Percentiles rank a stretch among this genome's conserved stretches.
Evolutionary conservation across 2,113 vertebrate genomes (phyloP).

Genomic region (Odobenus rosmarus): DNA sequence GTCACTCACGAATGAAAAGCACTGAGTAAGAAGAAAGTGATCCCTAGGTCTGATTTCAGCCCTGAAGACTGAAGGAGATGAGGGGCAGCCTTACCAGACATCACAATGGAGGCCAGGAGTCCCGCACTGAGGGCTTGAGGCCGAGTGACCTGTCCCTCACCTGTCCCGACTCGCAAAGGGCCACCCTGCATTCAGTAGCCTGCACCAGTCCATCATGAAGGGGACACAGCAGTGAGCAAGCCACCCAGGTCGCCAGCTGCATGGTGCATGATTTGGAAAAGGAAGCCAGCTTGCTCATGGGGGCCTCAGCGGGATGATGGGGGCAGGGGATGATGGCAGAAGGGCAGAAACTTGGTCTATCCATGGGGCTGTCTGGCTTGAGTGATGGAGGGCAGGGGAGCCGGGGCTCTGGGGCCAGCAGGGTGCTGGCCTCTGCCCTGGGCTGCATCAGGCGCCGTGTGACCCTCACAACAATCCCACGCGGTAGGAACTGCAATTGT

Average conservation of each 20-base stretch:
- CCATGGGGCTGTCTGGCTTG: fast-evolving
- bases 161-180: background rate
- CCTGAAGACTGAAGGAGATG: fast-evolving
- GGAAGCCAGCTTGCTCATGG: background rate
- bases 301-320: fast-evolving
- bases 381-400: too few species aligned
- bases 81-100: fast-evolving
- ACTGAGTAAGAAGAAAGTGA: background rate
- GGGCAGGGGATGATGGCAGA: fast-evolving
- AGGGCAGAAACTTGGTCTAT: background rate
- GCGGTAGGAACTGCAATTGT: fast-evolving
- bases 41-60: background rate
- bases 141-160: background rate
- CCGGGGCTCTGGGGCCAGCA: background rate
- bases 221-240: background rate
- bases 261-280: fast-evolving
- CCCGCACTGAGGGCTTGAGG: too few species aligned
- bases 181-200: fast-evolving
- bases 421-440: background rate
- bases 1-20: background rate
- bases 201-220: fast-evolving
- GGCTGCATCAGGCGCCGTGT: fast-evolving
- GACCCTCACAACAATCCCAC: background rate
- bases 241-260: background rate
- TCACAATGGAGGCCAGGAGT: fast-evolving